Evolutionary conservation across 92 coral and sea anemone species (phyloP).

Genomic region (Porites evermanni): DNA sequence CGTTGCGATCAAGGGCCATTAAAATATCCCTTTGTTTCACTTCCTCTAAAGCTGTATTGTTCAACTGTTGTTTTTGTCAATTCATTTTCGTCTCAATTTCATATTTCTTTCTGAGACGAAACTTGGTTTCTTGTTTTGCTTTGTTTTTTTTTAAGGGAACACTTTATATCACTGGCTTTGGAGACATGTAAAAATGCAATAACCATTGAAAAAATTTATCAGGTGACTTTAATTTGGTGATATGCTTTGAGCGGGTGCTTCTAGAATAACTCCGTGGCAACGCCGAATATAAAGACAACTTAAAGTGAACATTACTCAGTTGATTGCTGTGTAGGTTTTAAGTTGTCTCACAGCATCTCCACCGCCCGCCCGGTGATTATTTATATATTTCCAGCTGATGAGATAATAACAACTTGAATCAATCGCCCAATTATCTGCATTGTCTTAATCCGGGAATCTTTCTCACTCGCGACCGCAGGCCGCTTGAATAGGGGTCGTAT

Average conservation of each 20-base stretch:
- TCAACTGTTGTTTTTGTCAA: conserved; percentile 14
- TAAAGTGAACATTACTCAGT: conserved; percentile 38
- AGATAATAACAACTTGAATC: conserved; percentile 67
- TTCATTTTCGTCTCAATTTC: not conserved
- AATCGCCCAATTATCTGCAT: conserved; percentile 55
- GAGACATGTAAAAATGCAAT: not conserved
- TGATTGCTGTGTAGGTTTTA: conserved; percentile 45
- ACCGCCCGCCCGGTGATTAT: conserved; percentile 61
- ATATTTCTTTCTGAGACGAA: not conserved
- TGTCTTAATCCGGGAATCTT: conserved; percentile 75
- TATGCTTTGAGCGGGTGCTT: conserved; percentile 4
- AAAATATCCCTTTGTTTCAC: conserved; percentile 33
- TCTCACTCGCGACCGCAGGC: conserved; percentile 68
- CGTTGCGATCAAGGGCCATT: conserved; percentile 28
- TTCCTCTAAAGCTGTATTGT: conserved; percentile 21
- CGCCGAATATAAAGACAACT: conserved; percentile 16
- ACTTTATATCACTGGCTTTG: not conserved
- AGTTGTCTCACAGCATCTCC: conserved; percentile 31
- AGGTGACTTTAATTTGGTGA: not conserved
- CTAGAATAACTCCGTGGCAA: conserved; percentile 11
- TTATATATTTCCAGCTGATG: conserved; percentile 76
- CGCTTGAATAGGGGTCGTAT: conserved; percentile 65
- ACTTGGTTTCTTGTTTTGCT: not conserved
- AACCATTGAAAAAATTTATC: not conserved
- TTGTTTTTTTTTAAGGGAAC: not conserved